Evolutionary conservation across 2,797 vertebrate genomes (phyloP), one percentile per base, ranked within the genome.

Genomic region (Myotis myotis): DNA sequence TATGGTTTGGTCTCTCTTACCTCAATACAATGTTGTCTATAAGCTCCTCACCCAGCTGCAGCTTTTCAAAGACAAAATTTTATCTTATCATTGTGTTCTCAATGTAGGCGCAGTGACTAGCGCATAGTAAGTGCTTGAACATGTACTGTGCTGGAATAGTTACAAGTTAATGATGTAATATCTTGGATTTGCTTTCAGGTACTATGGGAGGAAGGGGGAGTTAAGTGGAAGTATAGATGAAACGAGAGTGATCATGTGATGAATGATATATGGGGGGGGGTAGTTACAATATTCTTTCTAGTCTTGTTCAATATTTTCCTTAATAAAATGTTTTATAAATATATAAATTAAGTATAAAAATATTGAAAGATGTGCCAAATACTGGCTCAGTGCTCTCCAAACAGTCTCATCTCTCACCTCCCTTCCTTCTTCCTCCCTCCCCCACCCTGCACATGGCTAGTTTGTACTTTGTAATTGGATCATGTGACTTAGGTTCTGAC

Each of bases 151-250:
- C 76, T 96, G 66, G 76, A 89, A 79, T 85, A 70, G 79, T 71
- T 79, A 22, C 5, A 76, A 85, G 55, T 57, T 81, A 81, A 49
- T 70, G 47, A 82, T 55, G 33, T 4, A 4, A 1, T 72, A 83
- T 80, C 71, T 86, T 78, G 22, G 22, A 76, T 93, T 94, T 70
- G 47, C 64, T 93, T 75, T 87, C 47, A 80, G 57, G 64, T 90
- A 74, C 30, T 53, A 3, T 4, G 19, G 19, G 60, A 89, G 44
- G 55, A 49, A 80, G 44, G 60, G 17, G 28, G 28, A 87, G 47
- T 71, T 75, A 28, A 12, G 55, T 85, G 44, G 23, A 74, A 81
- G 7, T 88, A 15, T 25, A 55, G 90, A 74, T 55, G 60, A 91
- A 74, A 64, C 8, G 64, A 91, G 38, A 86, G 15, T 74, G n/a